Conservation (phyloP, 2,797 vertebrate species). For the Leptoclinus maculatus region DNA sequence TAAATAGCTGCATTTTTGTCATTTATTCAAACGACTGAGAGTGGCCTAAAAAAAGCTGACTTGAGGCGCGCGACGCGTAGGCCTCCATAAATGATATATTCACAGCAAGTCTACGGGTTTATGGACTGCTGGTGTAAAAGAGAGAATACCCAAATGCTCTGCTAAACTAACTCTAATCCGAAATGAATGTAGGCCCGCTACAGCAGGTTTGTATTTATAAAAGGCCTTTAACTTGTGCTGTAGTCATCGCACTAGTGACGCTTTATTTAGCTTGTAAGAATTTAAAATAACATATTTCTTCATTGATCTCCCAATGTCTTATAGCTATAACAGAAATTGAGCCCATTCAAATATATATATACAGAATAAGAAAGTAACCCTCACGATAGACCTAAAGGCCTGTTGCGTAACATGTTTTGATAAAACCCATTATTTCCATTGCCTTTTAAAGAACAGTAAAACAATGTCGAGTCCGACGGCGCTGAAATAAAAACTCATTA, state of each 20-base stretch:
- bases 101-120: accelerated
- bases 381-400: neutral
- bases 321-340: accelerated
- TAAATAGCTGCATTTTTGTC: neutral
- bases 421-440: neutral
- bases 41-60: neutral
- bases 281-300: neutral
- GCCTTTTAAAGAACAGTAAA: neutral
- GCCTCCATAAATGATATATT: neutral
- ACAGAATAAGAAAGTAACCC: neutral
- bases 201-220: neutral
- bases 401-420: neutral
- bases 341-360: neutral
- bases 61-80: neutral
- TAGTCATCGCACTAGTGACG: neutral
- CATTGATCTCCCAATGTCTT: neutral
- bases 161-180: neutral
- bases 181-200: neutral
- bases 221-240: conserved; percentile 1
- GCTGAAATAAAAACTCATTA: too few relatives aligned
- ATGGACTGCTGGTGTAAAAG: neutral
- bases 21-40: neutral
- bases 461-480: neutral
- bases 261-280: neutral
- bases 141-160: neutral